Conservation (phyloP, 2,113 vertebrate species). For the Xyliphius kryptos region DNA sequence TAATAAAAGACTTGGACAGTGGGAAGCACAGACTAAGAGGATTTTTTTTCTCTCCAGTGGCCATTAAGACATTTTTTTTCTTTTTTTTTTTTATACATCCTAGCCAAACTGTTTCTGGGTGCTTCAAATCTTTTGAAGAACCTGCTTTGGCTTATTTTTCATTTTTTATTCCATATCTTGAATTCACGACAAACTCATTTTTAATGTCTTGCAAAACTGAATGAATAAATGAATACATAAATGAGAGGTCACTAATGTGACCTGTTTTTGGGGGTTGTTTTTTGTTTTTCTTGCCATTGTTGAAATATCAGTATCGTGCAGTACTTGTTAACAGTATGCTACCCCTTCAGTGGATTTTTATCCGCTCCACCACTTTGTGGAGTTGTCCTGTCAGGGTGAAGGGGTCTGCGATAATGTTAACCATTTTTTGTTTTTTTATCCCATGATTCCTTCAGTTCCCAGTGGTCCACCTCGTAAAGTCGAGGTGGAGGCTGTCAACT, state of each 20-base stretch:
- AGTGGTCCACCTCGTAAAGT: conserved; percentile 99
- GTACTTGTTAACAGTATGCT: conserved; percentile 67
- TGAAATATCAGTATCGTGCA: conserved; percentile 70
- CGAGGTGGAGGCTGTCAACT: conserved; percentile 99
- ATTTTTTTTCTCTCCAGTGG: conserved; percentile 50
- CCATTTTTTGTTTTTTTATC: conserved; percentile 77
- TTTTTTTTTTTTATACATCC: conserved; percentile 55
- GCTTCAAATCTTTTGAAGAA: conserved; percentile 88
- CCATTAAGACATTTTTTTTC: conserved; percentile 45
- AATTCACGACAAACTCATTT: conserved; percentile 83
- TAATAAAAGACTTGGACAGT: conserved; percentile 55
- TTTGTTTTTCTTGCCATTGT: conserved; percentile 76
- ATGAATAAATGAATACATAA: no score
- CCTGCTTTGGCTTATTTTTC: conserved; percentile 94
- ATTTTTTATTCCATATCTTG: conserved; percentile 95
- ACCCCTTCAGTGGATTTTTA: conserved; percentile 68
- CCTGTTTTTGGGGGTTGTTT: conserved; percentile 68
- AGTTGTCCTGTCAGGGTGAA: conserved; percentile 58
- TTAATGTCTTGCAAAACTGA: conserved; percentile 76
- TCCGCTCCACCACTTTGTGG: conserved; percentile 46
- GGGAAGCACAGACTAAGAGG: conserved; percentile 48
- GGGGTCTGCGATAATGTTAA: conserved; percentile 78
- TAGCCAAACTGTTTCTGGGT: conserved; percentile 71
- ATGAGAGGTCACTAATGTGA: conserved; percentile 67
- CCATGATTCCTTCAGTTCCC: conserved; percentile 99